These are phyloP conservation scores for Cistogaster globosa DNA, from an alignment of 2,888 invertebrate genomes.

Conservation along the genomic window DNA sequence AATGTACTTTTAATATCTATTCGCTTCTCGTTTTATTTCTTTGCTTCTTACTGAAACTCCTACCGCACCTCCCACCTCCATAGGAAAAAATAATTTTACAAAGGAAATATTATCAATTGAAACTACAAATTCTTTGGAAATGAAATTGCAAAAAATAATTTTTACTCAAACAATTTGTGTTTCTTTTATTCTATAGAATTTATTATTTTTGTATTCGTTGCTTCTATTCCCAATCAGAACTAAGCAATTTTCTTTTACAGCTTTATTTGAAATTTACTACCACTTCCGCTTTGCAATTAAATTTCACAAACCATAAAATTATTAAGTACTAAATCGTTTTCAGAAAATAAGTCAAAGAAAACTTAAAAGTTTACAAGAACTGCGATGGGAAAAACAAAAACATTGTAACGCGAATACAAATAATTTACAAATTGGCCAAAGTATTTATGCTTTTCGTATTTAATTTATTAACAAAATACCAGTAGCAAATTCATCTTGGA, in stretches of 20 bases:
- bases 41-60: too few relatives aligned
- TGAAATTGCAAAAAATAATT: not conserved
- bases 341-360: conserved; percentile 21
- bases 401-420: not conserved
- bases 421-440: conserved; percentile 34
- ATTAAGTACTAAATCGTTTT: conserved; percentile 45
- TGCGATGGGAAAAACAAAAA: not conserved
- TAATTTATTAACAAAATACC: conserved; percentile 46
- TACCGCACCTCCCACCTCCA: too few relatives aligned
- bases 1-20: too few relatives aligned
- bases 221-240: not conserved
- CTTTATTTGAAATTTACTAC: conserved; percentile 30
- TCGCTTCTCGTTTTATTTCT: too few relatives aligned
- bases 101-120: too few relatives aligned
- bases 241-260: conserved; percentile 11
- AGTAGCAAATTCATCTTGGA: conserved; percentile 2
- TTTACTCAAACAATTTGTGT: too few relatives aligned
- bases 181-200: too few relatives aligned
- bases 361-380: conserved; percentile 25
- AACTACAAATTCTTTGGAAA: not conserved
- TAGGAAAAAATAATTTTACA: too few relatives aligned
- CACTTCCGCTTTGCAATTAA: conserved; percentile 34
- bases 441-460: conserved; percentile 27
- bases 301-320: conserved; percentile 52
- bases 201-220: not conserved